A percentile compares a stretch with the other conserved stretches of the same genome.
Evolutionary conservation across 2,888 invertebrate genomes (phyloP).

Genomic region (Troides aeacus): DNA sequence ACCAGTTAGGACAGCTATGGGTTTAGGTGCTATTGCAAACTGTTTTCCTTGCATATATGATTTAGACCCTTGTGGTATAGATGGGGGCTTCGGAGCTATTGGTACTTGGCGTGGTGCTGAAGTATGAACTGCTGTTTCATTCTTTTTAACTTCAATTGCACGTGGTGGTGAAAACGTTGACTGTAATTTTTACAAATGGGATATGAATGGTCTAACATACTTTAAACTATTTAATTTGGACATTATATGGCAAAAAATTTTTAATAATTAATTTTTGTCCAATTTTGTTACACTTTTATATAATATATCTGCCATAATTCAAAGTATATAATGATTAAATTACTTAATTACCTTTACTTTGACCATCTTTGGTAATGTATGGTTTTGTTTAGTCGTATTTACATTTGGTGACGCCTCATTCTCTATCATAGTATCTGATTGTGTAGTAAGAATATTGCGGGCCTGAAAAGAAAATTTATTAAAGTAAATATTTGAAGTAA

Average conservation of each 20-base stretch:
- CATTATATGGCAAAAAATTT: neutral
- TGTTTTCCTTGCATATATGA: conserved; percentile 42
- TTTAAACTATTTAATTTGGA: neutral
- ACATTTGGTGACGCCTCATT: conserved; percentile 48
- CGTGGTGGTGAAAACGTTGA: conserved; percentile 40
- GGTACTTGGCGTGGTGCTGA: conserved; percentile 64
- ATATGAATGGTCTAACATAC: neutral
- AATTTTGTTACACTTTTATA: neutral
- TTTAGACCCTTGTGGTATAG: conserved; percentile 45
- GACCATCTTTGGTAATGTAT: conserved; percentile 48
- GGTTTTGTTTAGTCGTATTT: conserved; percentile 35
- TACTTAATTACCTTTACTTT: conserved; percentile 54
- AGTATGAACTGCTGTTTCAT: conserved; percentile 39
- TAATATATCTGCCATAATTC: neutral
- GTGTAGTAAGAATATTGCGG: conserved; percentile 42
- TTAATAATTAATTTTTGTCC: too few relatives aligned
- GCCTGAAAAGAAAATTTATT: conserved; percentile 40
- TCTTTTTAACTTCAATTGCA: conserved; percentile 38
- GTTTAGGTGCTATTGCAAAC: conserved; percentile 60
- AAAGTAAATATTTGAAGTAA: neutral
- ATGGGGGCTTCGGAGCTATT: conserved; percentile 74
- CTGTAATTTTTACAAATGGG: conserved; percentile 5
- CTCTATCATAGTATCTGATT: conserved; percentile 53
- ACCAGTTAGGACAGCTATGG: conserved; percentile 49
- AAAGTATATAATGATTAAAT: neutral